Evolutionary conservation across 2,888 invertebrate species (phyloP), one percentile per base, ranked within the genome.

Genomic region (Torymus auratus): DNA sequence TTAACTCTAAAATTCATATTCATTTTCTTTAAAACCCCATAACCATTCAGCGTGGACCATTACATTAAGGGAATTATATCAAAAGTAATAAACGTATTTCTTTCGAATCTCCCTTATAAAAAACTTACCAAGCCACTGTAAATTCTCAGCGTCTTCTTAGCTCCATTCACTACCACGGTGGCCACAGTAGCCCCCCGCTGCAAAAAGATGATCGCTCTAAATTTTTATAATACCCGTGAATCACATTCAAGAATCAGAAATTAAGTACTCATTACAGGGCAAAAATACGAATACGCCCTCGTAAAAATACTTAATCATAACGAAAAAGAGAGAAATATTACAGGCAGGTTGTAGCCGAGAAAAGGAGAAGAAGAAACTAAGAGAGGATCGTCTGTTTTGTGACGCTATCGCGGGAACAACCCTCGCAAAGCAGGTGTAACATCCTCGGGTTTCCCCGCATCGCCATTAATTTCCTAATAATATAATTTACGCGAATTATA

Each of bases 401-500:
- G 20, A 52, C 17, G 65, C n/a, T 41, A 62, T 17, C 3, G 28
- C 23, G 20, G 23, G 41, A 41, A 10, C 41, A 41, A 41, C 41
- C 41, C 41, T 41, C 7, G 41, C 7, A 41, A 41, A 53, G 28
- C 60, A 65, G 61, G 72, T 72, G 50, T 23, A 67, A 41, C 1
- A 41, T 17, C n/a, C 17, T 17, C 58, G 7, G 23, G 73, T 62
- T 61, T 28, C 55, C 20, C 53, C 58, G 17, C 15, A 70, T 73
- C 70, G 81, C 52, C 60, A 73, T 73, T 55, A 73, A 77, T 73
- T 73, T 58, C 53, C 60, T 70, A 77, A 80, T 82, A 73, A 80
- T 80, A 80, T 77, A 78, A 81, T 81, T 78, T 70, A 56, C 70
- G 62, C 71, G 83, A 79, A 78, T 74, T 80, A 74, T 61, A 68